phyloP scores from a whole-genome alignment of 2,888 invertebrate genomes.

The Leptura quadrifasciata region DNA sequence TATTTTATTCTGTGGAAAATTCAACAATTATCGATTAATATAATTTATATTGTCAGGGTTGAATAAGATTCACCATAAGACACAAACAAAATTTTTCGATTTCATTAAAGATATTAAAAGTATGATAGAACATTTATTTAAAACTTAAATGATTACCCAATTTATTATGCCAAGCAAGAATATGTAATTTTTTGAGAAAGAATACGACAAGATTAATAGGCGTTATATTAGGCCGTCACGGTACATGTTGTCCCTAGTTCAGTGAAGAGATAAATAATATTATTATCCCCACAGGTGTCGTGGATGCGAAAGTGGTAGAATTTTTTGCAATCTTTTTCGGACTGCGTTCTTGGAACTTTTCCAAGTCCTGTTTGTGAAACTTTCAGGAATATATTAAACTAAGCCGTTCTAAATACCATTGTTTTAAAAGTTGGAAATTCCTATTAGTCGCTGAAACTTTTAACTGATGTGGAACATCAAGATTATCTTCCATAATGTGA shows the following conservation, averaged over 20 bases:
- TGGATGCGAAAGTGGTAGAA: slow-evolving; percentile 51
- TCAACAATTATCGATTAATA: too few species aligned
- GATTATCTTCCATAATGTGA: slow-evolving; percentile 55
- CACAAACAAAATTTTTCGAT: too few species aligned
- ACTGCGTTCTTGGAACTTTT: slow-evolving; percentile 55
- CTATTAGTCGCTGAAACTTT: slow-evolving; percentile 57
- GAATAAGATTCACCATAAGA: too few species aligned
- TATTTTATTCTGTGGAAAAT: too few species aligned
- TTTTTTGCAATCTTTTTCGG: slow-evolving; percentile 57
- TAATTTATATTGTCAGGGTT: too few species aligned
- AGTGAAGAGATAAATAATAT: slow-evolving; percentile 52
- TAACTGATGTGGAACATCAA: slow-evolving; percentile 56
- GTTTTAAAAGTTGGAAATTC: slow-evolving; percentile 57
- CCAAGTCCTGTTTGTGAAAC: slow-evolving; percentile 54
- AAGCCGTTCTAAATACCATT: slow-evolving; percentile 54
- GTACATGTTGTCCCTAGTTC: background rate
- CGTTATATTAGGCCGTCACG: background rate
- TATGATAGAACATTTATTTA: too few species aligned
- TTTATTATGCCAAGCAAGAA: too few species aligned
- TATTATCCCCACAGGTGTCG: slow-evolving; percentile 62
- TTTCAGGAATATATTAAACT: slow-evolving; percentile 54
- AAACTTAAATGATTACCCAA: too few species aligned
- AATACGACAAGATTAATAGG: background rate
- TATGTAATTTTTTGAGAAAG: too few species aligned
- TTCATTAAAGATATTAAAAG: too few species aligned